These are phyloP conservation scores for Chiroxiphia lanceolata DNA, from an alignment of 2,797 vertebrate genomes.

Conservation along the genomic window DNA sequence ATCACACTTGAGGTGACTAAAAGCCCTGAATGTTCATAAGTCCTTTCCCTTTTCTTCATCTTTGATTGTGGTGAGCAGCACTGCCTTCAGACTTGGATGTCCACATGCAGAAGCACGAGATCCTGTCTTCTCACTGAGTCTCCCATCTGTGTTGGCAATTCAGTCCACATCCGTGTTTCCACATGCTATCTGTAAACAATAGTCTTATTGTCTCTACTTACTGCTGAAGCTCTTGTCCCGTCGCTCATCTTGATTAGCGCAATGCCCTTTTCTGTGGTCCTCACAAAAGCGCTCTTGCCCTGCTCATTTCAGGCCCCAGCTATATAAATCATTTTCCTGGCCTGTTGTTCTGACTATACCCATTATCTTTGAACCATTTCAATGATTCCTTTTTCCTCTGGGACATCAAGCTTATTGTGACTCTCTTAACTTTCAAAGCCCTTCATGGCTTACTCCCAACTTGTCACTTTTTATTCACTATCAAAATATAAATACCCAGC, in stretches of 20 bases:
- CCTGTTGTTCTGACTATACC: constrained; percentile 44
- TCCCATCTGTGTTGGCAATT: neutral
- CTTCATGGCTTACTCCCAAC: constrained; percentile 64
- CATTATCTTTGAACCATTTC: constrained; percentile 55
- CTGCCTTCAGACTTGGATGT: neutral
- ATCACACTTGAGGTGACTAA: neutral
- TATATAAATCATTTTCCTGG: constrained; percentile 56
- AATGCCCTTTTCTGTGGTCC: constrained; percentile 27
- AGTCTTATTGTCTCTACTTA: constrained; percentile 24
- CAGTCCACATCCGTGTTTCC: neutral
- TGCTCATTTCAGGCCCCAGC: constrained; percentile 13
- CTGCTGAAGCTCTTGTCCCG: constrained; percentile 23
- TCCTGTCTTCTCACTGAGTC: neutral
- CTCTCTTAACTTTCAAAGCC: constrained; percentile 63
- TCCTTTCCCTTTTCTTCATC: neutral
- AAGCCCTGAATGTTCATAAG: neutral
- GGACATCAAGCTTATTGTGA: constrained; percentile 62
- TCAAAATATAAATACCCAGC: constrained; percentile 66
- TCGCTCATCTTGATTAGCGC: neutral
- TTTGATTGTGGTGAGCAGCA: neutral
- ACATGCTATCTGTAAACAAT: neutral
- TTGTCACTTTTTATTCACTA: constrained; percentile 68
- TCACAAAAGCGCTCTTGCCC: constrained; percentile 40
- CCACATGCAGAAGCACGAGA: neutral
- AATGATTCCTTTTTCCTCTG: constrained; percentile 57